phyloP scores from a whole-genome alignment of 1,140 invertebrate species.

The Zaprionus inermis region DNA sequence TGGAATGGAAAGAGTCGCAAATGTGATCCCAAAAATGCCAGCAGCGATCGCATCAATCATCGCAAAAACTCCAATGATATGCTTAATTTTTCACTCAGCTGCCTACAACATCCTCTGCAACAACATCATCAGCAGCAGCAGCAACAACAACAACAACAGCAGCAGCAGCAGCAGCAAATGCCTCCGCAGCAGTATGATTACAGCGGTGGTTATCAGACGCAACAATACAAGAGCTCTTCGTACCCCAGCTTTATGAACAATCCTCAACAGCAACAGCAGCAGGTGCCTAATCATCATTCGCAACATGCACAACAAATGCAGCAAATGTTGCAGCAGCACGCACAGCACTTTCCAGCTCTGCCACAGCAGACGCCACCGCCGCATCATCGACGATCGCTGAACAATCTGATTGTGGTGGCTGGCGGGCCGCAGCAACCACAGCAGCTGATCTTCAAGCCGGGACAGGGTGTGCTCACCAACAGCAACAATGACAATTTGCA shows the following conservation, averaged over 20 bases:
- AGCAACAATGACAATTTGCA: conserved; percentile 54
- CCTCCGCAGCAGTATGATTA: conserved; percentile 60
- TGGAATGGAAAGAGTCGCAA: conserved; percentile 81
- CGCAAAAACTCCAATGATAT: conserved; percentile 83
- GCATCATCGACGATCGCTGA: conserved; percentile 79
- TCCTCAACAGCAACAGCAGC: conserved; percentile 55
- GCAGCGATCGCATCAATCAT: conserved; percentile 81
- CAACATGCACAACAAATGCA: conserved; percentile 81
- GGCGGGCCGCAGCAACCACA: conserved; percentile 78
- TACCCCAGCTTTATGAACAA: conserved; percentile 84
- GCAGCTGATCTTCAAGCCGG: conserved; percentile 74
- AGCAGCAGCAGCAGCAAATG: conserved; percentile 20
- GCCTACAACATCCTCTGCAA: conserved; percentile 61
- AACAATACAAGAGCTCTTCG: conserved; percentile 85
- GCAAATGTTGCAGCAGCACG: conserved; percentile 78
- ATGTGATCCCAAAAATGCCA: conserved; percentile 78
- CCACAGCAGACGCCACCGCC: conserved; percentile 78
- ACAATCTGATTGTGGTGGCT: conserved; percentile 79
- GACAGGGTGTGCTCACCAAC: conserved; percentile 72
- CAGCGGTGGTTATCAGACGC: conserved; percentile 53
- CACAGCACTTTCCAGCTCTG: conserved; percentile 84
- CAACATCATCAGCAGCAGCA: conserved; percentile 57
- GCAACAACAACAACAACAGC: conserved; percentile 51
- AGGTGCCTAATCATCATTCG: conserved; percentile 81
- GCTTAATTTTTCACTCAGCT: conserved; percentile 72